A percentile compares a stretch with the other conserved stretches of the same genome.
Evolutionary conservation across 2,797 vertebrate genomes (phyloP).

Genomic region (Arnoldichthys spilopterus): DNA sequence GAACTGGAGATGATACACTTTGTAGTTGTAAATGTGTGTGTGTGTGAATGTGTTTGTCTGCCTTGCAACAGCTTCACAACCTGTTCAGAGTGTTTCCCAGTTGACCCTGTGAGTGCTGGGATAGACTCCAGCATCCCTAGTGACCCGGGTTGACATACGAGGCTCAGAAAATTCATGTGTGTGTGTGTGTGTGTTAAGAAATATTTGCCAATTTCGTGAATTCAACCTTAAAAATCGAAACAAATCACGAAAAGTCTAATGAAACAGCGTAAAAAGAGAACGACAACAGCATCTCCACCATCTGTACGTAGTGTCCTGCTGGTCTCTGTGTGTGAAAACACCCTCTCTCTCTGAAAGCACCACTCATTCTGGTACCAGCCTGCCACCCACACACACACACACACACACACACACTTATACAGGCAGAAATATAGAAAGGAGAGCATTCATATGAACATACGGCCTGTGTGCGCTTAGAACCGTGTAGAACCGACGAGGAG

Average conservation of each 20-base stretch:
- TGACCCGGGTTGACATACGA: no score
- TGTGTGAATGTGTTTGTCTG: no score
- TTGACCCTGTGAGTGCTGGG: no score
- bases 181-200: no score
- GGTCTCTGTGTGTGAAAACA: not conserved
- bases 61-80: no score
- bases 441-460: constrained; percentile 27
- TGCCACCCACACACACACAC: constrained; percentile 54
- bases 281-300: not conserved
- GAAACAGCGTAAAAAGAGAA: not conserved
- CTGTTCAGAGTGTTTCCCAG: no score
- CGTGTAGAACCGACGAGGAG: not conserved
- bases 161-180: no score
- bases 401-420: constrained; percentile 47
- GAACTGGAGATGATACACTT: no score
- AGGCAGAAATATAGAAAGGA: constrained; percentile 19
- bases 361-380: constrained; percentile 26
- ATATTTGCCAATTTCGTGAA: no score
- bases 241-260: not conserved
- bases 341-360: not conserved
- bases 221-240: no score
- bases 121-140: no score
- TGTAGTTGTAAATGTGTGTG: no score
- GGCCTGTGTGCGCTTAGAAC: not conserved
- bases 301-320: constrained; percentile 16